Percentiles rank a stretch among this genome's conserved stretches.
Conservation (phyloP, 1,140 invertebrate genomes). For the Neotoxoptera formosana region DNA sequence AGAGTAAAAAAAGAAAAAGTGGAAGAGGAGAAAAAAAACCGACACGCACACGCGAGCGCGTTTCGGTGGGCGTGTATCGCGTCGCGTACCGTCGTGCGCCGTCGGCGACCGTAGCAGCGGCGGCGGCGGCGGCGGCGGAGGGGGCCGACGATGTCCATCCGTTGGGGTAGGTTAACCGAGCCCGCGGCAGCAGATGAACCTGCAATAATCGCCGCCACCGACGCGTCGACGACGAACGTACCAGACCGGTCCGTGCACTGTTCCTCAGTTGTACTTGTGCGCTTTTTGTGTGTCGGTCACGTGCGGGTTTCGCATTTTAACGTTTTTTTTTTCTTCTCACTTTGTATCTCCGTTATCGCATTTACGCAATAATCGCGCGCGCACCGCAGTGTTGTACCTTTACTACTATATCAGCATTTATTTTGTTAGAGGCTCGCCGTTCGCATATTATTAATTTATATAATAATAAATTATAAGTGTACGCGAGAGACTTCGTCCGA, state of each 20-base stretch:
- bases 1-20: slow-evolving; percentile 18
- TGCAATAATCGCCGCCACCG: slow-evolving; percentile 32
- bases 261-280: neutral
- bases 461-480: neutral
- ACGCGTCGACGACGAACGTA: neutral
- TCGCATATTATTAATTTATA: neutral
- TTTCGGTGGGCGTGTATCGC: slow-evolving; percentile 41
- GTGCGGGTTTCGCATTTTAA: neutral
- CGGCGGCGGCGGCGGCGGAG: neutral
- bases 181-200: slow-evolving; percentile 44
- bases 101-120: neutral
- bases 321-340: neutral
- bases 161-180: slow-evolving; percentile 53
- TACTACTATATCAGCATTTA: neutral
- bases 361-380: neutral
- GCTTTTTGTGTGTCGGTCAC: neutral
- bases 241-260: slow-evolving; percentile 25
- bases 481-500: neutral
- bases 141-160: neutral
- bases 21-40: neutral
- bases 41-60: neutral
- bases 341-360: neutral
- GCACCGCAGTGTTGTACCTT: neutral
- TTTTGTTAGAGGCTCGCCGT: neutral
- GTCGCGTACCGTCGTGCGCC: neutral